A percentile compares a stretch with the other conserved stretches of the same genome.
phyloP scores from a whole-genome alignment of 2,888 invertebrate species.

The Meliscaeva auricollis region DNA sequence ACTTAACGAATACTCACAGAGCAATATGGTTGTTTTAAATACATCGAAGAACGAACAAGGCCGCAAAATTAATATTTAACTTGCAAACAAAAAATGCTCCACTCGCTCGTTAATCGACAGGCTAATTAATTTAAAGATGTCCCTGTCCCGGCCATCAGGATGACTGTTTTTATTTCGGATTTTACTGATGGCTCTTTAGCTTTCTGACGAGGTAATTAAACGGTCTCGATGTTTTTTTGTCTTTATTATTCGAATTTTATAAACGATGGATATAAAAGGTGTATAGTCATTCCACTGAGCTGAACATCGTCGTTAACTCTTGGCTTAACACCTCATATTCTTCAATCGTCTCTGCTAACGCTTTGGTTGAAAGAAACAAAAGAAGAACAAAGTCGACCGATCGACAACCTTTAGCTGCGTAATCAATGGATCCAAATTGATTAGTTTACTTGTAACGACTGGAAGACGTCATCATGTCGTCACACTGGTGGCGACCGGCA shows the following conservation, averaged over 20 bases:
- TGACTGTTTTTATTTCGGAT: conserved; percentile 45
- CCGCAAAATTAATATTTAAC: conserved; percentile 61
- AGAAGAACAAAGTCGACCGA: conserved; percentile 17
- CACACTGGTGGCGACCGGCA: too few species aligned
- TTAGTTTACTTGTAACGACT: background rate
- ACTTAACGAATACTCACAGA: conserved; percentile 56
- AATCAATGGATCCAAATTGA: conserved; percentile 61
- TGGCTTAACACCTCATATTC: conserved; percentile 1
- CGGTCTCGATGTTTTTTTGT: conserved; percentile 38
- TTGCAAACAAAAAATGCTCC: conserved; percentile 54
- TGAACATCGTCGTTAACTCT: too few species aligned
- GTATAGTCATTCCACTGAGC: too few species aligned
- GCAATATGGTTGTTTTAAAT: conserved; percentile 15
- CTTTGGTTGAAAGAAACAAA: background rate
- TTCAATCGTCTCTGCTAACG: background rate
- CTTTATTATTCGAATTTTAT: conserved; percentile 47
- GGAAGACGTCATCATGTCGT: too few species aligned
- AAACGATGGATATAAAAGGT: background rate
- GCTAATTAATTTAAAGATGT: conserved; percentile 69
- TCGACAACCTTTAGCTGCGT: background rate
- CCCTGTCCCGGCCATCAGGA: background rate
- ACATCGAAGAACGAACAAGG: conserved; percentile 24
- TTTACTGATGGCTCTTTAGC: conserved; percentile 39
- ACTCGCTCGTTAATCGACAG: conserved; percentile 65
- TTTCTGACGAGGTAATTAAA: conserved; percentile 70